Evolutionary conservation across 2,888 invertebrate species (phyloP), one percentile per base, ranked within the genome.

Genomic region (Anarsia innoxiella): DNA sequence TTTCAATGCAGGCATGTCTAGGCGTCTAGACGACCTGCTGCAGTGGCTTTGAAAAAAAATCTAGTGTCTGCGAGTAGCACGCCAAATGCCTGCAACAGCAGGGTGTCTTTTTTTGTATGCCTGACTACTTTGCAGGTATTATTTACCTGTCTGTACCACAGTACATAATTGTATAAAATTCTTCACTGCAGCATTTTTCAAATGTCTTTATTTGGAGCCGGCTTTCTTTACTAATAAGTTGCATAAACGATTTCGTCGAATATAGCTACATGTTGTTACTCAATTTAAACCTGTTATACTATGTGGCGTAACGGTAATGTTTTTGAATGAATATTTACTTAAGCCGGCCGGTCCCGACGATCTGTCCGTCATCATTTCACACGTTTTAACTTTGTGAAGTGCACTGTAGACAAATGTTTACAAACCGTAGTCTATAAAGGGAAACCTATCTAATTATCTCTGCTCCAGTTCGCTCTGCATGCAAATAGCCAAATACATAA

Each of bases 11-110:
- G 53, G 46, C 35, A 46, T 48, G 68, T 67, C 61, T 73, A 62
- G 60, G 56, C 55, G 77, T 77, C 78, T 78, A 77, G 78, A 77
- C 79, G 45, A 50, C 32, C 34, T 39, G 46, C 37, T 40, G 46
- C 37, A 56, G 58, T 49, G 43, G 46, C 44, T 43, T 37, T 36
- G 33, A 53, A 57, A 56, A 55, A 53, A 46, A 38, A 36, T 27
- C 34, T 23, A 31, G 26, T 31, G 36, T 27, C 29, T 33, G 33
- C n/a, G 8, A 19, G 30, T n/a, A n/a, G n/a, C 25, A n/a, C 3
- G 25, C 12, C 23, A 13, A 31, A 19, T 13, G 25, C n/a, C 25
- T 25, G 25, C 25, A 19, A 19, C 19, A 5, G 6, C 19, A 6
- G 19, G 19, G 19, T 19, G 6, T 19, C 19, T 19, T 19, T 19